These are phyloP conservation scores for Orussus abietinus DNA, from an alignment of 1,140 invertebrate genomes.

Conservation along the genomic window DNA sequence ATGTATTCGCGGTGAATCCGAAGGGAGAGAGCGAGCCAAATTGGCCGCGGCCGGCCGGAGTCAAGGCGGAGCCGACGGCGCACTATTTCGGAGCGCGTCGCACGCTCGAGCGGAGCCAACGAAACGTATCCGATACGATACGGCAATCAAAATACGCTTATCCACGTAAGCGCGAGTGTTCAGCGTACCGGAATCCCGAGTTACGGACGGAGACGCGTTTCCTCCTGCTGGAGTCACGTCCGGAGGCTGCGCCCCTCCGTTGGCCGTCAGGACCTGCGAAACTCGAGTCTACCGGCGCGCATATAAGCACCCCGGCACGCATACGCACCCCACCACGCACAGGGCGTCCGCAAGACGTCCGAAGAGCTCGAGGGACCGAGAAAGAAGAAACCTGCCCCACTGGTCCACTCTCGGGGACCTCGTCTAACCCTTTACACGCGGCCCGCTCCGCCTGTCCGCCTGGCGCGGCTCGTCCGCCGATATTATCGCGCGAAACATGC, in stretches of 20 bases:
- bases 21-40: no score
- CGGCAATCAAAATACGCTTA: slow-evolving; percentile 44
- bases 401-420: slow-evolving; percentile 21
- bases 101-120: slow-evolving; percentile 28
- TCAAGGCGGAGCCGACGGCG: no score
- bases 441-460: slow-evolving; percentile 17
- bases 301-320: no score
- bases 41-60: no score
- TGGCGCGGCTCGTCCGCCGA: slow-evolving; percentile 25
- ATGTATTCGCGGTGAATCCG: no score
- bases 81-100: no score
- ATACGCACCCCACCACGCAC: no score
- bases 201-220: slow-evolving; percentile 35
- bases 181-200: slow-evolving; percentile 39
- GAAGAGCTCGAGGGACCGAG: slow-evolving; percentile 15
- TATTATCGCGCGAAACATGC: slow-evolving; percentile 30
- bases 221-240: no score
- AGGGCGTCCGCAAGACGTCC: slow-evolving; percentile 22
- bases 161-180: slow-evolving; percentile 41
- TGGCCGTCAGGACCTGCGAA: no score
- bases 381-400: slow-evolving; percentile 26
- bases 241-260: no score
- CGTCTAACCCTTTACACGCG: slow-evolving; percentile 31
- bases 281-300: no score
- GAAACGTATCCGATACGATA: slow-evolving; percentile 40